Conservation (phyloP, 2,888 invertebrate species). For the Drosophila pseudotalamancana region DNA sequence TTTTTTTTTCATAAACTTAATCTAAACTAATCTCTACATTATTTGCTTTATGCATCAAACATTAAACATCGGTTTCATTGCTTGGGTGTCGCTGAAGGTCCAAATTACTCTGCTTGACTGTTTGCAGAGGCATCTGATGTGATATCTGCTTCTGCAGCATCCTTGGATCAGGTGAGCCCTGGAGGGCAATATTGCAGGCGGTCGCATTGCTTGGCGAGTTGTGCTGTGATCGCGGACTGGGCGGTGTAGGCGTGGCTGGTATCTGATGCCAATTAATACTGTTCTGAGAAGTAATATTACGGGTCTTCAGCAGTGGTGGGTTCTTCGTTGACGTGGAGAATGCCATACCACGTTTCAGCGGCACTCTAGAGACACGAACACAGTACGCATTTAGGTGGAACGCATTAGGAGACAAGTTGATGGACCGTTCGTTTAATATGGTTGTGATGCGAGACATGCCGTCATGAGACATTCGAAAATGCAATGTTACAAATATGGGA, state of each 20-base stretch:
- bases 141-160: conserved; percentile 56
- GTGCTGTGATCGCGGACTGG: conserved; percentile 73
- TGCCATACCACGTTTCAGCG: conserved; percentile 88
- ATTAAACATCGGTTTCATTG: conserved; percentile 83
- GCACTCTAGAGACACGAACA: conserved; percentile 85
- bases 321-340: conserved; percentile 91
- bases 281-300: conserved; percentile 88
- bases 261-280: conserved; percentile 84
- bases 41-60: conserved; percentile 6
- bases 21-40: conserved; percentile 4
- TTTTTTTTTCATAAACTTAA: neutral
- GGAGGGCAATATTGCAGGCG: conserved; percentile 17
- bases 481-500: conserved; percentile 22
- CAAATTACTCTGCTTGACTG: conserved; percentile 49
- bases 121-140: conserved; percentile 59
- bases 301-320: conserved; percentile 92
- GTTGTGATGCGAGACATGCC: conserved; percentile 11
- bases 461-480: conserved; percentile 18
- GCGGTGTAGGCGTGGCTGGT: conserved; percentile 80
- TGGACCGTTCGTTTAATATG: conserved; percentile 28
- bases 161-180: conserved; percentile 41
- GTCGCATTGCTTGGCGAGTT: conserved; percentile 42
- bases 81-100: conserved; percentile 63
- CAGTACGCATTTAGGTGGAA: conserved; percentile 49
- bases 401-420: conserved; percentile 17